phyloP scores from a whole-genome alignment of 2,113 vertebrate species.

The Marmota monax region DNA sequence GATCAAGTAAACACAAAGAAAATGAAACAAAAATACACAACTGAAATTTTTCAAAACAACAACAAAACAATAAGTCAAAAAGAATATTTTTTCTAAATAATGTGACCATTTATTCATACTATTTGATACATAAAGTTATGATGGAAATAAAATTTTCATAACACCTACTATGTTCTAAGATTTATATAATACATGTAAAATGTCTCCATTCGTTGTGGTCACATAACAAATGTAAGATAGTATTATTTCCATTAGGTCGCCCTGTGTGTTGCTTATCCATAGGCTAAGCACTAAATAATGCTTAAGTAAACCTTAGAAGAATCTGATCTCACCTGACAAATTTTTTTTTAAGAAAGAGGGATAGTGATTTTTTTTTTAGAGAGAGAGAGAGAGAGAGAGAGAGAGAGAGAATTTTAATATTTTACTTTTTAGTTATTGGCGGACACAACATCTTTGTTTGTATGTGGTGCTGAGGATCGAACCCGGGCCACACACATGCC shows the following conservation, averaged over 20 bases:
- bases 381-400: too few relatives aligned
- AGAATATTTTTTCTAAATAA: background rate
- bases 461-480: too few relatives aligned
- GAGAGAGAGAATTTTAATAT: too few relatives aligned
- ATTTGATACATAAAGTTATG: background rate
- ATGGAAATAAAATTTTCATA: background rate
- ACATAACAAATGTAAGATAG: background rate
- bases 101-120: background rate
- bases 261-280: background rate
- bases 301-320: background rate
- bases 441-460: too few relatives aligned
- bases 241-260: background rate
- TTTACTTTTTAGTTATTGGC: too few relatives aligned
- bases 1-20: slow-evolving; percentile 44
- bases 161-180: background rate
- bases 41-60: background rate
- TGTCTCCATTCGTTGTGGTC: background rate
- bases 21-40: background rate
- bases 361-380: too few relatives aligned
- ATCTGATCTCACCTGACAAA: slow-evolving; percentile 17
- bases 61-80: background rate
- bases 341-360: background rate
- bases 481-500: too few relatives aligned
- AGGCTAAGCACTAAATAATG: background rate
- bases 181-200: background rate